Evolutionary conservation across 2,797 vertebrate genomes (phyloP).

Genomic region (Crocidura indochinensis): DNA sequence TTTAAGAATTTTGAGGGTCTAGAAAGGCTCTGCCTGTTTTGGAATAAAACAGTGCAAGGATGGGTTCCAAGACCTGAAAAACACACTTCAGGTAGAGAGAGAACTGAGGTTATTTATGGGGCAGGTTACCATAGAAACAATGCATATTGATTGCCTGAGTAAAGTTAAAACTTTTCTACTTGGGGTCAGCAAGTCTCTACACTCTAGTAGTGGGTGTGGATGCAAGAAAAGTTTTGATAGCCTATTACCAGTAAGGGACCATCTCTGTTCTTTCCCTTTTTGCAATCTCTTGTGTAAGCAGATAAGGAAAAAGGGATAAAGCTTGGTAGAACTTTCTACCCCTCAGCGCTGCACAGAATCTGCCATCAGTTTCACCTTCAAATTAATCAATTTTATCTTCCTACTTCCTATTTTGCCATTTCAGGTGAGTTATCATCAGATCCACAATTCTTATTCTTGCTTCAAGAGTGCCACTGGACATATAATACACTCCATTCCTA

Average conservation of each 20-base stretch:
- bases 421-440: not conserved
- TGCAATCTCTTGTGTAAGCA: not conserved
- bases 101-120: not conserved
- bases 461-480: no score
- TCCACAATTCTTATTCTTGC: no score
- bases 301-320: not conserved
- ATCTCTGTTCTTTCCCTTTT: not conserved
- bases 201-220: not conserved
- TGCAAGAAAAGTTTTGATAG: not conserved
- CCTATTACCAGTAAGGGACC: not conserved
- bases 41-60: not conserved
- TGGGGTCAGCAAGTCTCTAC: not conserved
- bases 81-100: not conserved
- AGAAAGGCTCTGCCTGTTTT: not conserved
- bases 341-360: not conserved
- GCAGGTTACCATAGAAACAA: not conserved
- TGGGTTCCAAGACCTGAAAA: not conserved
- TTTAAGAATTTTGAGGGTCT: rapidly evolving
- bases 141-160: no score
- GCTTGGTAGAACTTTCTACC: no score
- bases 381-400: not conserved
- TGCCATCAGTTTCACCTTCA: not conserved
- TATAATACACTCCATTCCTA: no score
- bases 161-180: not conserved
- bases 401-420: not conserved